Conservation (phyloP, 1,140 invertebrate genomes). For the Aricia agestis region DNA sequence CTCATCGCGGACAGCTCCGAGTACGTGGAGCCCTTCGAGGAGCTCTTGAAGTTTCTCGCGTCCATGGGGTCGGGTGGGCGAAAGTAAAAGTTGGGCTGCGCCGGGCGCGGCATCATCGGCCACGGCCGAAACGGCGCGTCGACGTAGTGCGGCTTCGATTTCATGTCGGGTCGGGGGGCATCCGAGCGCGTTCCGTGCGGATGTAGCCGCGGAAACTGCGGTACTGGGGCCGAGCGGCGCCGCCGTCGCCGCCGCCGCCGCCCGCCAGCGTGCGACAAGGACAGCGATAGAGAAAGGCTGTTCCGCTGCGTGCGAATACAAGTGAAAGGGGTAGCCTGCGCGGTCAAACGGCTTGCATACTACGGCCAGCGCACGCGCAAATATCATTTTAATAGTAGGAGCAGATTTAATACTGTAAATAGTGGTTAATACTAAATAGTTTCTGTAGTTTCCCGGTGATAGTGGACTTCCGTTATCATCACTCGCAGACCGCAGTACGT, state of each 20-base stretch:
- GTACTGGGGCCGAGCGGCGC: slow-evolving; percentile 55
- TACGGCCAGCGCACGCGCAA: slow-evolving; percentile 36
- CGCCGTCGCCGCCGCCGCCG: slow-evolving; percentile 47
- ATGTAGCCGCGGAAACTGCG: slow-evolving; percentile 59
- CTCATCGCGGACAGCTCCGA: slow-evolving; percentile 59
- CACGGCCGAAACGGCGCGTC: slow-evolving; percentile 76
- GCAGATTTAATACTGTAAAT: neutral
- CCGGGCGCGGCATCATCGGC: slow-evolving; percentile 79
- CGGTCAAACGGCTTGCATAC: slow-evolving; percentile 46
- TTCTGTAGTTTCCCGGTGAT: neutral
- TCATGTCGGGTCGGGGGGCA: slow-evolving; percentile 65
- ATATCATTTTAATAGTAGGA: slow-evolving; percentile 37
- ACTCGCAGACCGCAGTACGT: neutral
- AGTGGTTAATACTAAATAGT: neutral
- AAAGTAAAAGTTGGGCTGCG: slow-evolving; percentile 78
- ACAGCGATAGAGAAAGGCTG: slow-evolving; percentile 66
- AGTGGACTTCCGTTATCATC: neutral
- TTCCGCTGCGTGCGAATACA: slow-evolving; percentile 63
- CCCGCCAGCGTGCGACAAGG: slow-evolving; percentile 55
- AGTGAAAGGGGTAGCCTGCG: slow-evolving; percentile 70
- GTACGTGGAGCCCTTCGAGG: slow-evolving; percentile 76
- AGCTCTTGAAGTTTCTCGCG: slow-evolving; percentile 68
- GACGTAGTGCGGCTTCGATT: slow-evolving; percentile 72
- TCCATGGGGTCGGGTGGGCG: slow-evolving; percentile 73
- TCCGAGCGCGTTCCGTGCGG: slow-evolving; percentile 63